Evolutionary conservation across 2,888 invertebrate genomes (phyloP).

Genomic region (Plagiodera versicolora): DNA sequence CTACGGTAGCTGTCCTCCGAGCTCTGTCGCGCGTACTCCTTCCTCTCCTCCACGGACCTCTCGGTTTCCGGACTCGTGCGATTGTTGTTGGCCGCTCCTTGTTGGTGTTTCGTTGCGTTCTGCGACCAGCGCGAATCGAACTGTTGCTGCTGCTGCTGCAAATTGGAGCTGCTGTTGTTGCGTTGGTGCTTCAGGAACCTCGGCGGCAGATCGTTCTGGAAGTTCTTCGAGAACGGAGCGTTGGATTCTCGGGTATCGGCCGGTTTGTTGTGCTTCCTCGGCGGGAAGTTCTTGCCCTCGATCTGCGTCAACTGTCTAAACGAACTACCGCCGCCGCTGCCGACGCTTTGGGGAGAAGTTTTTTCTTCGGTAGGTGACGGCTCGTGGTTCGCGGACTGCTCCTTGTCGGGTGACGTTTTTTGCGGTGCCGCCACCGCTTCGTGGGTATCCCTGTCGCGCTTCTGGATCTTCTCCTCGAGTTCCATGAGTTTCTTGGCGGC

Average conservation of each 20-base stretch:
- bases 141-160: slow-evolving; percentile 3
- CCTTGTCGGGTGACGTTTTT: slow-evolving; percentile 44
- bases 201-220: slow-evolving; percentile 83
- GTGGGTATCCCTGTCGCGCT: slow-evolving; percentile 59
- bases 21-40: slow-evolving; percentile 47
- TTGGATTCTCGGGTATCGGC: slow-evolving; percentile 57
- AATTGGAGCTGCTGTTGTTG: slow-evolving; percentile 50
- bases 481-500: slow-evolving; percentile 70
- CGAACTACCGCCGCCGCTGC: slow-evolving; percentile 31
- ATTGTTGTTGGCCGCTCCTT: slow-evolving; percentile 21
- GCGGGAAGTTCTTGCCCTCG: slow-evolving; percentile 47
- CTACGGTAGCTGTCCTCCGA: slow-evolving; percentile 47
- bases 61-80: slow-evolving; percentile 42
- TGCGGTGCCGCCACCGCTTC: slow-evolving; percentile 55
- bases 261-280: slow-evolving; percentile 42
- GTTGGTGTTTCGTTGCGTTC: slow-evolving; percentile 21
- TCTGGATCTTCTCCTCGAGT: slow-evolving; percentile 66
- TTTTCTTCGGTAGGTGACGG: slow-evolving; percentile 35
- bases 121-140: slow-evolving; percentile 37
- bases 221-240: slow-evolving; percentile 70
- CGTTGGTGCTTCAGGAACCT: slow-evolving; percentile 80
- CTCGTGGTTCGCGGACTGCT: too few relatives aligned
- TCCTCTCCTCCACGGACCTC: slow-evolving; percentile 43
- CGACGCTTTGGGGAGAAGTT: slow-evolving; percentile 32
- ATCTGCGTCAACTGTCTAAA: slow-evolving; percentile 54